These are phyloP conservation scores for Oegoconia quadripuncta DNA, from an alignment of 2,888 invertebrate species.

Conservation along the genomic window DNA sequence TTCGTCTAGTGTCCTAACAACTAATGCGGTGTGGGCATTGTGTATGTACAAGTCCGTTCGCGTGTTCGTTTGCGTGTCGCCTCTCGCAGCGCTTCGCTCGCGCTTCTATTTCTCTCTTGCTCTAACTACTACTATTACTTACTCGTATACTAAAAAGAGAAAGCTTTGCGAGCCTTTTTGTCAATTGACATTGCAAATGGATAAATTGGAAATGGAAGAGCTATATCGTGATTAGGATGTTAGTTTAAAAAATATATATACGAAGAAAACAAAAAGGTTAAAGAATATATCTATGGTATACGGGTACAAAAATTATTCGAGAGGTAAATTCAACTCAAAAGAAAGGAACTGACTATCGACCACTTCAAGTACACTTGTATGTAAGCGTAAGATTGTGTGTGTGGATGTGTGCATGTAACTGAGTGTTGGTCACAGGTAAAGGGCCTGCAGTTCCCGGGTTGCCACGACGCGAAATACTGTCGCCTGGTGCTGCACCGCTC, in stretches of 20 bases:
- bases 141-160: not conserved
- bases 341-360: not conserved
- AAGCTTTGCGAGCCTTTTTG: no score
- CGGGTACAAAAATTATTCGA: not conserved
- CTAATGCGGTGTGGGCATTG: conserved; percentile 57
- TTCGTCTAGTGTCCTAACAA: conserved; percentile 41
- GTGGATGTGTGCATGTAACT: conserved; percentile 46
- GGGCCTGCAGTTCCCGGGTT: conserved; percentile 97
- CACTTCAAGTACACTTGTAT: conserved; percentile 11
- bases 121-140: not conserved
- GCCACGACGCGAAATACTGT: conserved; percentile 96
- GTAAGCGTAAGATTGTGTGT: conserved; percentile 28
- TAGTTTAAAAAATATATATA: no score
- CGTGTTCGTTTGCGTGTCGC: conserved; percentile 50
- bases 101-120: conserved; percentile 28
- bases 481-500: conserved; percentile 98
- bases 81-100: conserved; percentile 59
- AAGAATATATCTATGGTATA: not conserved
- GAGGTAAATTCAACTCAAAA: not conserved
- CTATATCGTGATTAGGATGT: not conserved
- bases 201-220: no score
- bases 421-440: conserved; percentile 88
- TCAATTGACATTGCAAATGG: no score
- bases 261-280: no score
- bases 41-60: conserved; percentile 36